Base-by-base conservation (phyloP, 2,797 vertebrate species). In the Helostoma temminkii region DNA sequence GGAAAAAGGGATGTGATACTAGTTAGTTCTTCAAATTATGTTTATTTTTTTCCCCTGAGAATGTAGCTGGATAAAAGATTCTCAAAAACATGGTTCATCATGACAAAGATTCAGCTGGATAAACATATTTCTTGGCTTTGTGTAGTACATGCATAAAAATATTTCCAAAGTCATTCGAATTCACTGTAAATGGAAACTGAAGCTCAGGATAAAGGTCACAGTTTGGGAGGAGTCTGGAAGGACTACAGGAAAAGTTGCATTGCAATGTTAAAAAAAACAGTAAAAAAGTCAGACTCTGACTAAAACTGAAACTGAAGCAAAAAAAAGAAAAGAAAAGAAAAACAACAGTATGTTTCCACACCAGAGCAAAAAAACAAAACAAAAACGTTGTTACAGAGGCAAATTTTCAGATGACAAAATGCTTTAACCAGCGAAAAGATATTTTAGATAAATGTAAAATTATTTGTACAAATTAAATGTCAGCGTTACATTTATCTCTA, bases 221-320 rank as follows among this genome's bases (percentile, higher is more conserved):
- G 0, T 37, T 11, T 49, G 60, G 60, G 16, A 25, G 42, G 47
- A 45, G 2, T 19, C 0, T 28, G 37, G 42, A 19, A 18, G 21
- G 56, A 8, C 22, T 37, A 5, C 36, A 37, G 61, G 11, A 7
- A 54, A 26, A 14, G 0, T 21, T 4, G n/a, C n/a, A n/a, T n/a
- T n/a, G n/a, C n/a, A n/a, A n/a, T n/a, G n/a, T n/a, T n/a, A n/a
- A n/a, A n/a, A 4, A 11, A 26, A 19, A 45, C 34, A 32, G 30
- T 12, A 53, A 24, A 21, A 1, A 30, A 21, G 9, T 42, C 11
- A 43, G 21, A 37, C 4, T 32, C 21, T 66, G 28, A 66, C 60
- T 60, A 32, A 75, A 68, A 48, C 1, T 48, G 43, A 48, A 74
- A 64, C 24, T 1, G 5, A 65, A 67, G 69, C 2, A 15, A 21